Conservation (phyloP, 2,113 vertebrate genomes). For the Pomatorhinus ruficollis region DNA sequence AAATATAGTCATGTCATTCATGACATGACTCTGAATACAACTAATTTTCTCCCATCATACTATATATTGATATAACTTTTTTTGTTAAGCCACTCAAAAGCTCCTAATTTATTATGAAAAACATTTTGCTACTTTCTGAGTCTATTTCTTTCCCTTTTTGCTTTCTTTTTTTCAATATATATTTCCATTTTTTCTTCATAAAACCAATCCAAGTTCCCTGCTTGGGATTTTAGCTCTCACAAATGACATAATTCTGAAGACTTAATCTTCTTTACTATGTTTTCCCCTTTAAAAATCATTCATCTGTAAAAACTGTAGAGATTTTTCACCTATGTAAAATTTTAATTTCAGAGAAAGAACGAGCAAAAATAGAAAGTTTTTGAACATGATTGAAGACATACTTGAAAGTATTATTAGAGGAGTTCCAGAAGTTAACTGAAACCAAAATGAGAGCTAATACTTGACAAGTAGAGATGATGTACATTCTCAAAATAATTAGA, state of each 20-base stretch:
- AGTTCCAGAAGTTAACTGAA: conserved; percentile 42
- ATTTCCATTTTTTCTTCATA: not conserved
- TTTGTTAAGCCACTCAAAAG: not conserved
- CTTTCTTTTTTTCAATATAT: rapidly evolving
- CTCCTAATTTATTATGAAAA: not conserved
- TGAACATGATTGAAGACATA: conserved; percentile 42
- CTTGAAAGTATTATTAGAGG: conserved; percentile 43
- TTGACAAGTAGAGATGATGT: not conserved
- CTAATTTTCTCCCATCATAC: not conserved
- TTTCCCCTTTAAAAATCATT: not conserved
- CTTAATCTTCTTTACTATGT: not conserved
- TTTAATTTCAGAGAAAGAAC: conserved; percentile 25
- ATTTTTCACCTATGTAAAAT: conserved; percentile 34
- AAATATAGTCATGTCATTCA: not conserved
- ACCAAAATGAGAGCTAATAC: conserved; percentile 30
- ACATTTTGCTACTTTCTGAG: not conserved
- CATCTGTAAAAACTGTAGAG: not conserved
- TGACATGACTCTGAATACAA: not conserved
- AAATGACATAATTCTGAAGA: not conserved
- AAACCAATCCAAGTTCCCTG: not conserved
- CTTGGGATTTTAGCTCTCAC: not conserved
- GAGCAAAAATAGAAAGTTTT: conserved; percentile 42
- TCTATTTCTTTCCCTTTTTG: not conserved
- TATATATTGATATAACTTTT: not conserved
- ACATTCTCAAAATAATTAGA: conserved; percentile 40